phyloP scores from a whole-genome alignment of 2,113 vertebrate genomes.

The Xenopus laevis region DNA sequence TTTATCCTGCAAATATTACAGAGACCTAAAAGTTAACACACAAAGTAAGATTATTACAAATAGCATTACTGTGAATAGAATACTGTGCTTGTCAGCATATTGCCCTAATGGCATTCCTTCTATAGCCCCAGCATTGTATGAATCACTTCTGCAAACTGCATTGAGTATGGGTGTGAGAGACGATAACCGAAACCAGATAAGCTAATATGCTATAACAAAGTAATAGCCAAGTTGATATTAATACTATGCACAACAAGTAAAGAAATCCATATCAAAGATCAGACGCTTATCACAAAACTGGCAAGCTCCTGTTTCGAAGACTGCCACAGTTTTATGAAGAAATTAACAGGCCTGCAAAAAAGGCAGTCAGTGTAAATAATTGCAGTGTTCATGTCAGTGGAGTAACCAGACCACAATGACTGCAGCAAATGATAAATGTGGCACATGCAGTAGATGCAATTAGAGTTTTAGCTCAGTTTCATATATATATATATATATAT shows the following conservation, averaged over 20 bases:
- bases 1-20: no score
- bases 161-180: constrained; percentile 27
- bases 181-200: constrained; percentile 29
- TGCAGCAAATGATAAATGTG: no score
- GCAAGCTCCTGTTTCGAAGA: neutral
- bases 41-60: no score
- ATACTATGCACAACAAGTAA: constrained; percentile 18
- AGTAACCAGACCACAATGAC: no score
- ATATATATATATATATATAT: no score
- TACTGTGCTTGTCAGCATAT: no score
- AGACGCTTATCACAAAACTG: constrained; percentile 23
- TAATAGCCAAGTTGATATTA: constrained; percentile 18
- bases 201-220: constrained; percentile 9
- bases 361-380: no score
- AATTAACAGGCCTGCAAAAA: neutral
- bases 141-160: constrained; percentile 6
- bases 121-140: neutral
- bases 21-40: no score
- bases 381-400: no score
- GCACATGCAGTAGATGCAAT: no score
- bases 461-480: no score
- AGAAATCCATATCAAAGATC: constrained; percentile 20
- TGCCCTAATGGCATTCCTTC: neutral
- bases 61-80: no score
- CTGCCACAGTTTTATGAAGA: neutral